These are phyloP conservation scores for Dreissena polymorpha DNA, from an alignment of 1,140 invertebrate species.

Conservation along the genomic window DNA sequence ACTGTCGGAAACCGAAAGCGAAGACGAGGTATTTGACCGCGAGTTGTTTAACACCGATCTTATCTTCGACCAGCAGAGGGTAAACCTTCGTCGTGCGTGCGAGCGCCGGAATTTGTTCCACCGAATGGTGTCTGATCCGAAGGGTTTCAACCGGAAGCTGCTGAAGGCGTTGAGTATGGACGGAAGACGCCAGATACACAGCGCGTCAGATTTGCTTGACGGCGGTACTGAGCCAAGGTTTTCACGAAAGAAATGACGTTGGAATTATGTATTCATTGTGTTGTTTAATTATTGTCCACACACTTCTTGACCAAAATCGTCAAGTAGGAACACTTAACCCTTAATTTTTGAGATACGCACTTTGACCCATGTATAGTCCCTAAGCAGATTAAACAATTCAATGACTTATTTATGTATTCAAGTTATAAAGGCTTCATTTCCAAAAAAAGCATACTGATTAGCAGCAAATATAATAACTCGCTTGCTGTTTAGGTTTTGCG, in stretches of 20 bases:
- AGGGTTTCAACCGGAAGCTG: constrained; percentile 94
- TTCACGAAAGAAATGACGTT: neutral
- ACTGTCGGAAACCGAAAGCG: constrained; percentile 52
- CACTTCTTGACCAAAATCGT: no score
- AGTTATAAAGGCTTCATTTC: no score
- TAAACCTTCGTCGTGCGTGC: constrained; percentile 66
- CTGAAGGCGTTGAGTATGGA: constrained; percentile 68
- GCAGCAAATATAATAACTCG: no score
- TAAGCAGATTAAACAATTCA: no score
- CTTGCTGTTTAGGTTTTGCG: no score
- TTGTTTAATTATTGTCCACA: no score
- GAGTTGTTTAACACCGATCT: constrained; percentile 69
- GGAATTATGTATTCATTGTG: no score
- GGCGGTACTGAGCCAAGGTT: neutral
- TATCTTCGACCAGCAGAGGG: constrained; percentile 73
- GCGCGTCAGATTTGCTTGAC: constrained; percentile 22
- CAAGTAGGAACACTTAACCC: no score
- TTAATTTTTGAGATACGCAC: no score
- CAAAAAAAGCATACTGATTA: no score
- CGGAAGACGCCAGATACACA: constrained; percentile 34
- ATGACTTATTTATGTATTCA: no score
- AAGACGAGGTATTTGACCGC: constrained; percentile 68
- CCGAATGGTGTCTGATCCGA: constrained; percentile 96
- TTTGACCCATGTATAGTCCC: no score
- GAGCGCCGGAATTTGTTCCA: constrained; percentile 93